These are phyloP conservation scores for Mesochorus sp. DNA, from an alignment of 2,888 invertebrate genomes.

Conservation along the genomic window DNA sequence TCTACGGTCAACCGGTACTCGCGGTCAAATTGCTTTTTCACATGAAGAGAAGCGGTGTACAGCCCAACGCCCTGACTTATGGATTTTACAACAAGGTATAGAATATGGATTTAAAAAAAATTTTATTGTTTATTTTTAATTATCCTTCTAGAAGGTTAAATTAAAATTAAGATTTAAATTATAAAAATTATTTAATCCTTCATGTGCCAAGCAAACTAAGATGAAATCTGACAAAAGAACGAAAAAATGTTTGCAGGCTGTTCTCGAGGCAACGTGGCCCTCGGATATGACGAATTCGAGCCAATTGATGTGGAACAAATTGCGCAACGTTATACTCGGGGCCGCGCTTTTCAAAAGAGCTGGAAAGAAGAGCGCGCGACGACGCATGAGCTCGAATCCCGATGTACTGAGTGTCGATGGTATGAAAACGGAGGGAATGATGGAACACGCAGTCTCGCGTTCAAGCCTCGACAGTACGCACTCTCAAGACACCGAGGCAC, in stretches of 20 bases:
- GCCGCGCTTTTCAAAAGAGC: conserved; percentile 94
- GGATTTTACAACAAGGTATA: conserved; percentile 89
- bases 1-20: conserved; percentile 95
- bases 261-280: conserved; percentile 98
- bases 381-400: conserved; percentile 82
- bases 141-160: too few species aligned
- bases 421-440: conserved; percentile 74
- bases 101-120: background rate
- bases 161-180: background rate
- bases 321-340: conserved; percentile 95
- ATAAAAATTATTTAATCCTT: too few species aligned
- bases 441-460: conserved; percentile 79
- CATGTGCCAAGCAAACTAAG: too few species aligned
- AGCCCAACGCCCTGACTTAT: conserved; percentile 99
- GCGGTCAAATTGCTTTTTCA: conserved; percentile 95
- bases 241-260: conserved; percentile 85
- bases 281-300: conserved; percentile 91
- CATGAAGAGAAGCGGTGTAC: conserved; percentile 96
- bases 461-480: conserved; percentile 81
- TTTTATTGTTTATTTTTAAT: conserved; percentile 9
- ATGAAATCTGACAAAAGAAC: background rate
- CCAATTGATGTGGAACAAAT: conserved; percentile 95
- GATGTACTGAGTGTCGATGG: conserved; percentile 79
- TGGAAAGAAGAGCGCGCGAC: conserved; percentile 85
- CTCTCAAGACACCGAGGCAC: conserved; percentile 79